These are phyloP conservation scores for Eulemur macaco DNA, from an alignment of 2,113 vertebrate species.

Conservation along the genomic window DNA sequence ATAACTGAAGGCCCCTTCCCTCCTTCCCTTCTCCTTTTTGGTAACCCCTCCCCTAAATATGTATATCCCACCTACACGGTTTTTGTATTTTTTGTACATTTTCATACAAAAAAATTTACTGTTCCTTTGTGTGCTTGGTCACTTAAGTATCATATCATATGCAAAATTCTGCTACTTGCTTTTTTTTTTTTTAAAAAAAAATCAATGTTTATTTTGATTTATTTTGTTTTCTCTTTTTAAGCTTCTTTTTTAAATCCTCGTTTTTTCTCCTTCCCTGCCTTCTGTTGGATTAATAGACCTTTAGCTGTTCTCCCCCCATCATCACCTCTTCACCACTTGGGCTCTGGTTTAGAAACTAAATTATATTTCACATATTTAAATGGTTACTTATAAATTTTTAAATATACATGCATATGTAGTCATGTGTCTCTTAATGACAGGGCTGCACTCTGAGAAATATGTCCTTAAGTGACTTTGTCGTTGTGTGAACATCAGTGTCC, in stretches of 20 bases:
- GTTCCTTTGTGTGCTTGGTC: background rate
- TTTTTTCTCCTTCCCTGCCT: background rate
- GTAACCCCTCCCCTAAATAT: background rate
- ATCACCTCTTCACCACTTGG: background rate
- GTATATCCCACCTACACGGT: background rate
- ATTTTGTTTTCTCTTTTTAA: background rate
- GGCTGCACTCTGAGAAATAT: background rate
- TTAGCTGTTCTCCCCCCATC: background rate
- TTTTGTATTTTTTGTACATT: background rate
- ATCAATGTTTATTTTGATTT: background rate
- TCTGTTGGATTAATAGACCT: background rate
- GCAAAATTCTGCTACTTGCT: background rate
- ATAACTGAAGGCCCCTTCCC: background rate
- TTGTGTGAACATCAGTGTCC: background rate
- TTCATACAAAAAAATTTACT: background rate
- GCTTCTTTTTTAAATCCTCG: background rate
- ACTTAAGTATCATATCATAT: background rate
- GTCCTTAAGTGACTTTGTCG: background rate
- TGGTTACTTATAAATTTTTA: background rate
- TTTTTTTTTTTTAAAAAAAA: background rate
- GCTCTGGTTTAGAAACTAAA: background rate
- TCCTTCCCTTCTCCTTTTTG: background rate
- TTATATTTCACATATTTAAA: conserved; percentile 10
- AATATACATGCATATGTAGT: background rate
- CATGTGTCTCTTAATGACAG: background rate